Evolutionary conservation across 2,888 invertebrate species (phyloP).

Genomic region (Eremobia ochroleuca): DNA sequence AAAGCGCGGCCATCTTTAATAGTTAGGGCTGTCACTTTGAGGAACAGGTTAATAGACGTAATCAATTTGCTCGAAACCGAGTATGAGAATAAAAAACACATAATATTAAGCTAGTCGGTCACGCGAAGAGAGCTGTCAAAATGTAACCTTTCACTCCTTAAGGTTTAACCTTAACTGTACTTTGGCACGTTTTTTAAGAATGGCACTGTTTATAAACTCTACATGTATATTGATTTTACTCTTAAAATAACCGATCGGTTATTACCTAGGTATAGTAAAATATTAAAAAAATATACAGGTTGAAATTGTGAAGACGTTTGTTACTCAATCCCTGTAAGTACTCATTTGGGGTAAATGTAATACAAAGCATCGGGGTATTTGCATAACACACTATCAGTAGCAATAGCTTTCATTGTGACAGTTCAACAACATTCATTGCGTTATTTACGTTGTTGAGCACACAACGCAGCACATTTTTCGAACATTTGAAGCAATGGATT

Average conservation of each 20-base stretch:
- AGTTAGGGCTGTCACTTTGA: slow-evolving; percentile 80
- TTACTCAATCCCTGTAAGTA: not conserved
- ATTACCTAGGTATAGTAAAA: not conserved
- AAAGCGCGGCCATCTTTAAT: slow-evolving; percentile 75
- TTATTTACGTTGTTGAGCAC: not conserved
- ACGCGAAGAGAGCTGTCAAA: slow-evolving; percentile 84
- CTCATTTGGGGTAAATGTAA: not conserved
- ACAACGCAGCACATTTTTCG: not conserved
- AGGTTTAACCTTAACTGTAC: slow-evolving; percentile 36
- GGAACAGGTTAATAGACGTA: slow-evolving; percentile 84
- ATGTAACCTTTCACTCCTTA: slow-evolving; percentile 72
- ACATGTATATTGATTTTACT: not conserved
- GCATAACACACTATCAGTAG: not conserved
- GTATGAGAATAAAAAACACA: slow-evolving; percentile 76
- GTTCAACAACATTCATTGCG: too few relatives aligned
- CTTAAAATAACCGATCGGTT: not conserved
- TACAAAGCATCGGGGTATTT: not conserved
- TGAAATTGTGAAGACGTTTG: not conserved
- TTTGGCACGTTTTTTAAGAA: slow-evolving; percentile 31
- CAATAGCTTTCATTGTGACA: not conserved
- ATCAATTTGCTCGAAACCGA: slow-evolving; percentile 83
- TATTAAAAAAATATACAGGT: not conserved
- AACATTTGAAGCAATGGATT: too few relatives aligned
- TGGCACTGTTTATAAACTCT: not conserved
- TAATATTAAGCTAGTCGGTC: slow-evolving; percentile 79